Percentiles rank a stretch among this genome's conserved stretches.
phyloP scores from a whole-genome alignment of 2,113 vertebrate species.

The Heloderma charlesbogerti region DNA sequence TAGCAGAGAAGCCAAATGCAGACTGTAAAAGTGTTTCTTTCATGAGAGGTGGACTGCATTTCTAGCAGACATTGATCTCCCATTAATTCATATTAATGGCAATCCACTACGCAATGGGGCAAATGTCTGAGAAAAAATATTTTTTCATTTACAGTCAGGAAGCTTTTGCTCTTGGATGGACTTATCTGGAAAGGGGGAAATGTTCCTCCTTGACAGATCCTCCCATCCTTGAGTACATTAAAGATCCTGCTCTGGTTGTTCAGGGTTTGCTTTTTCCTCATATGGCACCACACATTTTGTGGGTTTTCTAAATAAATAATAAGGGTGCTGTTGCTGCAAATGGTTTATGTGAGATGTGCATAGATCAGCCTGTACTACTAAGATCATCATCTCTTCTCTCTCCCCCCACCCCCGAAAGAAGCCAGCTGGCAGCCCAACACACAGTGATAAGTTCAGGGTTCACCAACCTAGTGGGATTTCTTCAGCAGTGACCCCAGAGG shows the following conservation, averaged over 20 bases:
- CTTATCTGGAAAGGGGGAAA: background rate
- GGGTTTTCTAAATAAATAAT: background rate
- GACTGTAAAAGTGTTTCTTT: background rate
- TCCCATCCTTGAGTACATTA: too few species aligned
- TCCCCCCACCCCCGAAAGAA: background rate
- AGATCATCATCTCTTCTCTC: background rate
- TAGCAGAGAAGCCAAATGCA: background rate
- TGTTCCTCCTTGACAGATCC: background rate
- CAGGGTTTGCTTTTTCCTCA: too few species aligned
- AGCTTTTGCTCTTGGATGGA: background rate
- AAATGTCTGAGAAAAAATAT: background rate
- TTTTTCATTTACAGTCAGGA: background rate
- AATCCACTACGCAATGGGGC: background rate
- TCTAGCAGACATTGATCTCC: too few species aligned
- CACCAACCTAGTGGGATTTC: background rate
- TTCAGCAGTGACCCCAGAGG: fast-evolving
- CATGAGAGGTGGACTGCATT: background rate
- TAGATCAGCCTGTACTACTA: background rate
- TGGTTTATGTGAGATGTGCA: background rate
- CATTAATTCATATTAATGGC: background rate
- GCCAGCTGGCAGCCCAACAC: background rate
- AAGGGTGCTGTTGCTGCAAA: slow-evolving; percentile 10
- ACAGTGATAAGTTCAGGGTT: background rate
- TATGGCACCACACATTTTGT: background rate
- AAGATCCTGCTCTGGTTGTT: too few species aligned